These are phyloP conservation scores for Sebastes nivosus DNA, from an alignment of 2,797 vertebrate species.

Conservation along the genomic window DNA sequence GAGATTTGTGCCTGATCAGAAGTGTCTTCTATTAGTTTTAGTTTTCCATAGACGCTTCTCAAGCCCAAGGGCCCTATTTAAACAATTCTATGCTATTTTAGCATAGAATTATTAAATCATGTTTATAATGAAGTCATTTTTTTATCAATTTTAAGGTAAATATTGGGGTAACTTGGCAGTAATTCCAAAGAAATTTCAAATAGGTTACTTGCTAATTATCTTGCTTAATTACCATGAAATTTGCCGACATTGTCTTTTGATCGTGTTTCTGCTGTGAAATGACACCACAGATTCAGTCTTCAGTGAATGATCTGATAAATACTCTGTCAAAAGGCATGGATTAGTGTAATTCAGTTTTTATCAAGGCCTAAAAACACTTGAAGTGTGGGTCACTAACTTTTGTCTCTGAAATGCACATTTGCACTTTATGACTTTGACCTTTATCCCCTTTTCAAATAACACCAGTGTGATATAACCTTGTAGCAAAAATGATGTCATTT, in stretches of 20 bases:
- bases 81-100: too few relatives aligned
- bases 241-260: not conserved
- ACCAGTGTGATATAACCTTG: slow-evolving; percentile 25
- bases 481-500: slow-evolving; percentile 17
- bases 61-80: too few relatives aligned
- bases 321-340: not conserved
- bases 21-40: too few relatives aligned
- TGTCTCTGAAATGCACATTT: not conserved
- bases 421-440: slow-evolving; percentile 2
- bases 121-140: too few relatives aligned
- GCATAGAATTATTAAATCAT: too few relatives aligned
- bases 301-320: not conserved
- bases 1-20: too few relatives aligned
- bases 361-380: not conserved
- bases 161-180: too few relatives aligned
- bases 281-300: not conserved
- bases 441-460: not conserved
- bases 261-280: not conserved
- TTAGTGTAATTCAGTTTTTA: not conserved
- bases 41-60: too few relatives aligned
- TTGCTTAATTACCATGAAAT: too few relatives aligned
- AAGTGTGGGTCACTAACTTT: not conserved
- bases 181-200: too few relatives aligned
- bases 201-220: too few relatives aligned
- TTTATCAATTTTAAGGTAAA: too few relatives aligned